Conservation (phyloP, 2,113 vertebrate genomes). For the Pachycephala philippinensis region DNA sequence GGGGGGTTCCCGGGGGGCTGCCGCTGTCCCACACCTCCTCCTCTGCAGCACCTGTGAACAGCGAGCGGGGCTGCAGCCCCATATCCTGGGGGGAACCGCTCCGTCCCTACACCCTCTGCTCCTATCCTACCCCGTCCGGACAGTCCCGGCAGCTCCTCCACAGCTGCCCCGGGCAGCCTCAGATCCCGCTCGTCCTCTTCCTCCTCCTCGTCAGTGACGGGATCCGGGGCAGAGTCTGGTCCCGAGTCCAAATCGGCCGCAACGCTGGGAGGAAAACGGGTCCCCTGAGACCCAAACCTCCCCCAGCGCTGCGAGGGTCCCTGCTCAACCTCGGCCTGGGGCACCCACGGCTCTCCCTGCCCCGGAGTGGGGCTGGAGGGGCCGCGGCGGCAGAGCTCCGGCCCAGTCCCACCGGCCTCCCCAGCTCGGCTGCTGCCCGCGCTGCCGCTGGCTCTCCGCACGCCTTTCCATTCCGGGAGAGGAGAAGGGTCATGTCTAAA, state of each 20-base stretch:
- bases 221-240: not conserved
- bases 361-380: not conserved
- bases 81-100: accelerated
- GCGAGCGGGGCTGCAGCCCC: not conserved
- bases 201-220: not conserved
- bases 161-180: accelerated
- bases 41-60: not conserved
- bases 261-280: not conserved
- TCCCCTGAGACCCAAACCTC: not conserved
- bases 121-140: not conserved
- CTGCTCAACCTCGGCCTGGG: accelerated
- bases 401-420: not conserved
- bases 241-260: not conserved
- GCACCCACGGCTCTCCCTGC: not conserved
- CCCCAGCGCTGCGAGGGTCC: accelerated
- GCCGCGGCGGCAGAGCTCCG: not conserved
- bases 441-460: not conserved
- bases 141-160: not conserved
- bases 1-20: not conserved
- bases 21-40: not conserved
- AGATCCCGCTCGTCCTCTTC: not conserved
- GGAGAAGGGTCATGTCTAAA: slow-evolving; percentile 59
- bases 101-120: accelerated
- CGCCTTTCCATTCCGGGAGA: slow-evolving; percentile 57
- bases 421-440: not conserved